phyloP scores from a whole-genome alignment of 2,113 vertebrate species.

The Hydrolagus affinis region DNA sequence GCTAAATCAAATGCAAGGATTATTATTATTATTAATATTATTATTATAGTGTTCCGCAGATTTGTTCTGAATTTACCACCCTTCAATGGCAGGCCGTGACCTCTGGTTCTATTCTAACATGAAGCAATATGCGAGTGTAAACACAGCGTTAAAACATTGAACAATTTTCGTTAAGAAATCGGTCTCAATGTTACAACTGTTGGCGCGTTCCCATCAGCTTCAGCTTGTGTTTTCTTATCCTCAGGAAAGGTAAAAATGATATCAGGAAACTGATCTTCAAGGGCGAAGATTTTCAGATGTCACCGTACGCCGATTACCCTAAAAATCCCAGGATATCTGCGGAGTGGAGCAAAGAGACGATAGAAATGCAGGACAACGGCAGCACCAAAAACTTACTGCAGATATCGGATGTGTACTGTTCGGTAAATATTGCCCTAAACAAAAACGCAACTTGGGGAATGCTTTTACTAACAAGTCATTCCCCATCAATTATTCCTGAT shows the following conservation, averaged over 20 bases:
- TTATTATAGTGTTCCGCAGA: no score
- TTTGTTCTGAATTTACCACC: no score
- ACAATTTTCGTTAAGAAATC: no score
- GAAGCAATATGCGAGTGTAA: no score
- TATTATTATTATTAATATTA: no score
- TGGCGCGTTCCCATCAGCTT: not conserved
- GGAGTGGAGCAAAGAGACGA: slow-evolving; percentile 91
- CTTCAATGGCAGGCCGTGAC: no score
- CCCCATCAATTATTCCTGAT: no score
- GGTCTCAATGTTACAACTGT: no score
- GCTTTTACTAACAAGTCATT: no score
- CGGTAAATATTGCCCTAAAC: slow-evolving; percentile 55
- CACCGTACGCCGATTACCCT: slow-evolving; percentile 84
- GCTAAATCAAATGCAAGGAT: no score
- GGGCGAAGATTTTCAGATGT: slow-evolving; percentile 92
- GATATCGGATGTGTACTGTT: slow-evolving; percentile 93
- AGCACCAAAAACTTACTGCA: slow-evolving; percentile 97
- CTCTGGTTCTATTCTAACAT: no score
- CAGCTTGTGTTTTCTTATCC: slow-evolving; percentile 38
- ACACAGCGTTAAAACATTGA: no score
- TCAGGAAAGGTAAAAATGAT: slow-evolving; percentile 92
- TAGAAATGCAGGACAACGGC: slow-evolving; percentile 97
- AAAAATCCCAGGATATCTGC: slow-evolving; percentile 79
- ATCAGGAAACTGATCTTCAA: slow-evolving; percentile 98
- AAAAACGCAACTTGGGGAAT: not conserved